phyloP scores from a whole-genome alignment of 2,797 vertebrate species.

The Bovichtus diacanthus region DNA sequence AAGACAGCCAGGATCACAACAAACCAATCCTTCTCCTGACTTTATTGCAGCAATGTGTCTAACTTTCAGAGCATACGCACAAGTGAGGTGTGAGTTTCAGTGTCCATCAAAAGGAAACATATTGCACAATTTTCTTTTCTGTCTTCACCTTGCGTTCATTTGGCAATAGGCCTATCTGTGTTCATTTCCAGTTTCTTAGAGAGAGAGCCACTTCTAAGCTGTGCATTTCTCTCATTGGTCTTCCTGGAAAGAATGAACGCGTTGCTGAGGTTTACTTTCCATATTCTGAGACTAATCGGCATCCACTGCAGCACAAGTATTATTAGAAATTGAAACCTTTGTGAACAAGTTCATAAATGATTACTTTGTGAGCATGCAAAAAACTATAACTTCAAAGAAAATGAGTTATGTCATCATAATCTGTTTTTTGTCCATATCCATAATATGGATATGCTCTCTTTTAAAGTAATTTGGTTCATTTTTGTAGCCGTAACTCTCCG shows the following conservation, averaged over 20 bases:
- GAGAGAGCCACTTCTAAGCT: not conserved
- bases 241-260: not conserved
- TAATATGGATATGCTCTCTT: not conserved
- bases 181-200: not conserved
- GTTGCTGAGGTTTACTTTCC: not conserved
- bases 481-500: not conserved
- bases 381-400: not conserved
- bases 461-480: not conserved
- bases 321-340: not conserved
- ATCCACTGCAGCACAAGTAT: not conserved
- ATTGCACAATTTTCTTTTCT: not conserved
- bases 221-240: not conserved
- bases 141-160: not conserved
- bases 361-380: not conserved
- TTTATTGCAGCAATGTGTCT: constrained; percentile 3
- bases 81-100: not conserved
- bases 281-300: not conserved
- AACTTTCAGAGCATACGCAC: not conserved
- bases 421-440: not conserved
- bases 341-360: not conserved
- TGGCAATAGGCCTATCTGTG: not conserved
- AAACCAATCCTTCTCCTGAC: not conserved
- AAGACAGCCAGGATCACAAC: constrained; percentile 24
- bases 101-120: constrained; percentile 11
- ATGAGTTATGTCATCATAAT: not conserved